Conservation (phyloP, 1,140 invertebrate species). For the Cyphomyrmex costatus region DNA sequence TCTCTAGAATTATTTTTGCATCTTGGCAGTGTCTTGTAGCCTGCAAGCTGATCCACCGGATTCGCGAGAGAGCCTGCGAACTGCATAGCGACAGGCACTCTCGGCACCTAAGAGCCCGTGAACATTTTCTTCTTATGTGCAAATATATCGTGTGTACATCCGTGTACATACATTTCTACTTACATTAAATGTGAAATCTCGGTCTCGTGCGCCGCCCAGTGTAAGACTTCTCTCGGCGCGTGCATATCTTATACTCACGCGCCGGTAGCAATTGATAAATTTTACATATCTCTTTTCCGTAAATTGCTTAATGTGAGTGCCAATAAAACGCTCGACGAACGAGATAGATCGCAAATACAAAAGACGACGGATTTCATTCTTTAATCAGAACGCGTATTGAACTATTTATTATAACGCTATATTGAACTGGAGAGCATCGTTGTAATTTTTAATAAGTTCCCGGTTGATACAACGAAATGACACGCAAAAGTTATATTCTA, state of each 20-base stretch:
- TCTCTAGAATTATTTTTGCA: background rate
- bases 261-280: constrained; percentile 33
- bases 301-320: constrained; percentile 54
- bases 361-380: background rate
- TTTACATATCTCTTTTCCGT: constrained; percentile 58
- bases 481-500: background rate
- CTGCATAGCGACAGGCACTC: constrained; percentile 64
- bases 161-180: background rate
- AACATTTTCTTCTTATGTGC: background rate
- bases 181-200: constrained; percentile 69
- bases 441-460: background rate
- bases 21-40: constrained; percentile 35
- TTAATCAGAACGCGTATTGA: background rate
- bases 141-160: background rate
- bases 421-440: background rate
- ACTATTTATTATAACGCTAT: background rate
- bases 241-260: constrained; percentile 39
- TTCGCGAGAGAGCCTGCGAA: constrained; percentile 62
- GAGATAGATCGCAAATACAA: constrained; percentile 9
- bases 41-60: constrained; percentile 57
- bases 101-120: constrained; percentile 59
- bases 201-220: background rate
- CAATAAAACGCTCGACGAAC: constrained; percentile 53
- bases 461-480: background rate
- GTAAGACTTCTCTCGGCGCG: background rate